A percentile compares a stretch with the other conserved stretches of the same genome.
phyloP scores from a whole-genome alignment of 2,888 invertebrate genomes.

The Habrosyne pyritoides region DNA sequence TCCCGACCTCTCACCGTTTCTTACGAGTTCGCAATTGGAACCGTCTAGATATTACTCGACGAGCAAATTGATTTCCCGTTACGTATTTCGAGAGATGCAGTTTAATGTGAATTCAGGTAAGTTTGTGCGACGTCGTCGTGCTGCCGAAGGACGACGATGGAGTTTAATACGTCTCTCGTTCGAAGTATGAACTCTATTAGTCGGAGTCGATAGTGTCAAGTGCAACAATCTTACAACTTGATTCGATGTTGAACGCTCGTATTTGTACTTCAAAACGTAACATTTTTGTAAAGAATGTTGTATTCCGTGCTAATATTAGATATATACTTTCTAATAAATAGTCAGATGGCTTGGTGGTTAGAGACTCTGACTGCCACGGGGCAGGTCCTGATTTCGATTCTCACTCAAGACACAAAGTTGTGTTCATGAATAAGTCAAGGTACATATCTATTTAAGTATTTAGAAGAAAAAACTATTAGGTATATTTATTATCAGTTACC shows the following conservation, averaged over 20 bases:
- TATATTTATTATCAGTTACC: no score
- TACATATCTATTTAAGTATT: no score
- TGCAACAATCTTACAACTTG: conserved; percentile 8
- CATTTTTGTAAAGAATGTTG: background rate
- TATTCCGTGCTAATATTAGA: background rate
- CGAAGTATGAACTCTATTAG: background rate
- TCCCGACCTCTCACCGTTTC: conserved; percentile 29
- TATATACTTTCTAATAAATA: background rate
- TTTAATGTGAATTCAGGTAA: conserved; percentile 39
- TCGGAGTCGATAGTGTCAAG: background rate
- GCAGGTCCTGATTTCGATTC: no score
- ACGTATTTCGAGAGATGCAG: conserved; percentile 57
- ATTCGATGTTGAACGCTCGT: background rate
- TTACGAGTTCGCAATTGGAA: conserved; percentile 46
- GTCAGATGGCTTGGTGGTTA: no score
- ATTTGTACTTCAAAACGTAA: background rate
- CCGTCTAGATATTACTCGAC: conserved; percentile 54
- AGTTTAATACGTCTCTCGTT: conserved; percentile 1
- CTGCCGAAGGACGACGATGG: conserved; percentile 4
- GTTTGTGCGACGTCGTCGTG: conserved; percentile 21
- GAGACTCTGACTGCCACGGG: no score
- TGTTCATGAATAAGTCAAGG: no score
- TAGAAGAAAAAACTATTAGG: no score
- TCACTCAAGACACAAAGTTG: no score
- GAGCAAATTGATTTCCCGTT: conserved; percentile 70